Conservation (phyloP, 2,888 invertebrate species). For the Sacculina carcini region DNA sequence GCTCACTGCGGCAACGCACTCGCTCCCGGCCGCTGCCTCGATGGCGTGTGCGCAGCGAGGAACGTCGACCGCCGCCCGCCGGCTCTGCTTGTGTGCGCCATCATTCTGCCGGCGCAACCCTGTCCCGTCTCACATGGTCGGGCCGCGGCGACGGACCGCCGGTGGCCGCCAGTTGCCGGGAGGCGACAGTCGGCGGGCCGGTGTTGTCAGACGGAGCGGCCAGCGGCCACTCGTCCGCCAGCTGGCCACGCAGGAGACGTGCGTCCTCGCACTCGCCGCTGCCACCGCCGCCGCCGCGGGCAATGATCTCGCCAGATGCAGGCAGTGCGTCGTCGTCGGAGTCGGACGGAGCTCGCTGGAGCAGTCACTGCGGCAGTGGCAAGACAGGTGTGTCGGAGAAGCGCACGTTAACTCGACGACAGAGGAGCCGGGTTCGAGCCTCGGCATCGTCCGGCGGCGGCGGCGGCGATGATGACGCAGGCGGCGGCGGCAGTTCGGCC, state of each 20-base stretch:
- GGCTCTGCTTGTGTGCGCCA: constrained; percentile 5
- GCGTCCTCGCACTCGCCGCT: no score
- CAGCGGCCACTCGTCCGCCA: constrained; percentile 9
- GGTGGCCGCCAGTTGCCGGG: constrained; percentile 4
- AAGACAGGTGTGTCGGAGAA: no score
- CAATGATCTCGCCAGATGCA: not conserved
- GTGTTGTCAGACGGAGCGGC: no score
- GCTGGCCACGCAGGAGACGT: constrained; percentile 10
- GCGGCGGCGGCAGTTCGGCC: not conserved
- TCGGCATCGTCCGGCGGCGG: no score
- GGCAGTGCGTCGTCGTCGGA: not conserved
- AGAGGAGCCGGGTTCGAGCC: no score
- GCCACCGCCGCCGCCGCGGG: constrained; percentile 12
- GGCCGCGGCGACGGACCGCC: constrained; percentile 7
- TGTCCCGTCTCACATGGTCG: constrained; percentile 2
- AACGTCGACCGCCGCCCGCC: constrained; percentile 5
- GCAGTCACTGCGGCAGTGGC: no score
- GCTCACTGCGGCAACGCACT: constrained; percentile 5
- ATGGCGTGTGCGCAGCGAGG: constrained; percentile 10
- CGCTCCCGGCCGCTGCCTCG: constrained; percentile 10
- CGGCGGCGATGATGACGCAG: not conserved
- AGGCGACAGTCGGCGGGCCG: not conserved
- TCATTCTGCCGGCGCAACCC: constrained; percentile 7
- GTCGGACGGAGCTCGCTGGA: constrained; percentile 5
- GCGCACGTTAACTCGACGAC: no score